These are phyloP conservation scores for Porites lutea DNA, from an alignment of 64 coral and sea anemone genomes.

Conservation along the genomic window DNA sequence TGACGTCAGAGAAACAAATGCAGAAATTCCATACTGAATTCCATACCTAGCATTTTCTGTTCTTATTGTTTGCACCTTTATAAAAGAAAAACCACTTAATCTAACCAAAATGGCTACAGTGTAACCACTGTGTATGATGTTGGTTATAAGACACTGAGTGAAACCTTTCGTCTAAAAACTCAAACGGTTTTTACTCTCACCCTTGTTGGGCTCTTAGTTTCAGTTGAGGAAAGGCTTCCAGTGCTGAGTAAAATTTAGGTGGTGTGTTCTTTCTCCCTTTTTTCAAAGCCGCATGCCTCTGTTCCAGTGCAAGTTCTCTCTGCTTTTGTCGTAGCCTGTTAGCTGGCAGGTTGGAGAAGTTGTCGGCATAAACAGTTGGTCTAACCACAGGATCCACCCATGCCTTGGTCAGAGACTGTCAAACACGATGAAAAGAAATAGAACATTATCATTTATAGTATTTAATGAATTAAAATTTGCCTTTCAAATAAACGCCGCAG, in stretches of 20 bases:
- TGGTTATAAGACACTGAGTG: too few relatives aligned
- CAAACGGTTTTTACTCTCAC: not conserved
- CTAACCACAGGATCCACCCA: slow-evolving; percentile 88
- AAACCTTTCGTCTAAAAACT: too few relatives aligned
- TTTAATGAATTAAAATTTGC: too few relatives aligned
- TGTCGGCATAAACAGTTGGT: slow-evolving; percentile 25
- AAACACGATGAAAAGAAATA: not conserved
- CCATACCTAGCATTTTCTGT: too few relatives aligned
- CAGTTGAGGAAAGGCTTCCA: slow-evolving; percentile 79
- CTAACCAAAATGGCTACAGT: too few relatives aligned
- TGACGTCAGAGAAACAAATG: too few relatives aligned
- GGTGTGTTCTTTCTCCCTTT: slow-evolving; percentile 10
- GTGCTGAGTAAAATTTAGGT: slow-evolving; percentile 65
- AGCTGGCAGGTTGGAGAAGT: slow-evolving; percentile 61
- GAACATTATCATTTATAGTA: too few relatives aligned
- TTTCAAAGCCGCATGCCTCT: slow-evolving; percentile 12
- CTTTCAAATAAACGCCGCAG: too few relatives aligned
- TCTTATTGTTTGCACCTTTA: too few relatives aligned
- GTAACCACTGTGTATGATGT: too few relatives aligned
- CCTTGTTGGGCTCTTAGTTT: slow-evolving; percentile 73
- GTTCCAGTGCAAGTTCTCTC: slow-evolving; percentile 16
- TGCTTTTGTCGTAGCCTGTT: slow-evolving; percentile 74
- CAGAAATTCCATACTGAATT: too few relatives aligned
- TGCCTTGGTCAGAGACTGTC: slow-evolving; percentile 38
- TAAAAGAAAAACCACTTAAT: too few relatives aligned